Percentiles rank a stretch among this genome's conserved stretches.
These are phyloP conservation scores for Eumacrocentrus americanus DNA, from an alignment of 2,888 invertebrate genomes.

Conservation along the genomic window DNA sequence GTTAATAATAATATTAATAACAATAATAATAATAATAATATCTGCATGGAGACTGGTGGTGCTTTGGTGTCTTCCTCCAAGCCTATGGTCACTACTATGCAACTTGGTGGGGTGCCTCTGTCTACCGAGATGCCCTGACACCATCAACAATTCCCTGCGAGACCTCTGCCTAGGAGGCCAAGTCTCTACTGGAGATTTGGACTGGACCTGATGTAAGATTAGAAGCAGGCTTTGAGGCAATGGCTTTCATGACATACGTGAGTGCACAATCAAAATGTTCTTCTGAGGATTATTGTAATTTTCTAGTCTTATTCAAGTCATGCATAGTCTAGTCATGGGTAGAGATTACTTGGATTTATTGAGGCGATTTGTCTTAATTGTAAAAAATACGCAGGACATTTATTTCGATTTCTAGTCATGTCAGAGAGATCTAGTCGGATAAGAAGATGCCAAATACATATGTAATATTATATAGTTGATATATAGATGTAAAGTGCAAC, in stretches of 20 bases:
- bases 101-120: slow-evolving; percentile 33
- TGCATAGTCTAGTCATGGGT: background rate
- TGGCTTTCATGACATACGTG: slow-evolving; percentile 34
- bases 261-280: slow-evolving; percentile 41
- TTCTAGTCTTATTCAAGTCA: background rate
- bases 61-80: background rate
- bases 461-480: background rate
- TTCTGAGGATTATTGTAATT: background rate
- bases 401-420: background rate
- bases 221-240: background rate
- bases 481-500: background rate
- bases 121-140: slow-evolving; percentile 55
- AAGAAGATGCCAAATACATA: slow-evolving; percentile 12
- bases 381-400: background rate
- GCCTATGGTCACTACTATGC: slow-evolving; percentile 20
- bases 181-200: slow-evolving; percentile 59
- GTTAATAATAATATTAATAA: slow-evolving; percentile 27
- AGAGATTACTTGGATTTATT: background rate
- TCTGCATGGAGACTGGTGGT: background rate
- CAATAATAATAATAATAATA: slow-evolving; percentile 16
- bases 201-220: slow-evolving; percentile 52
- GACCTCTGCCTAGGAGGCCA: slow-evolving; percentile 55
- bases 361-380: no score
- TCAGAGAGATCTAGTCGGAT: slow-evolving; percentile 15
- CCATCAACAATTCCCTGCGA: slow-evolving; percentile 50